These are phyloP conservation scores for Athetis lepigone DNA, from an alignment of 2,888 invertebrate species.

Conservation along the genomic window DNA sequence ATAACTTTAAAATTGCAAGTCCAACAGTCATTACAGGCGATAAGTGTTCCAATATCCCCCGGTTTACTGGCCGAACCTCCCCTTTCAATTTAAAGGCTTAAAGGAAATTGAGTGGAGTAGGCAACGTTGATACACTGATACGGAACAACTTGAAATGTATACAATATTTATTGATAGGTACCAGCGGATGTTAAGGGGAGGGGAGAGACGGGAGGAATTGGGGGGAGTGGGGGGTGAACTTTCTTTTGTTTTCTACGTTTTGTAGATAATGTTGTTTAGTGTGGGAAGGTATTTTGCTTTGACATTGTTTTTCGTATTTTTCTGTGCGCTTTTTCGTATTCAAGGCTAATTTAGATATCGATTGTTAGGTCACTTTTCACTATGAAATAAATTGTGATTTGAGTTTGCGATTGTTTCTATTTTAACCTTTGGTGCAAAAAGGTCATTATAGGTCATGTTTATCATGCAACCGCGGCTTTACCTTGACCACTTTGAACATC, in stretches of 20 bases:
- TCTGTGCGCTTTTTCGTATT: neutral
- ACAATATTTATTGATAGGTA: constrained; percentile 56
- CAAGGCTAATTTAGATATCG: too few relatives aligned
- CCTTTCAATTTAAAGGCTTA: constrained; percentile 62
- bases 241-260: constrained; percentile 14
- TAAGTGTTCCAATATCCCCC: constrained; percentile 55
- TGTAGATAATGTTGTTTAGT: constrained; percentile 29
- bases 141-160: constrained; percentile 48
- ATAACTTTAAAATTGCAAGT: constrained; percentile 44
- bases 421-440: too few relatives aligned
- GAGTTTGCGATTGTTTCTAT: too few relatives aligned
- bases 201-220: neutral
- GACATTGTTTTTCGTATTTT: neutral
- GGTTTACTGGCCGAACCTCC: constrained; percentile 32
- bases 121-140: constrained; percentile 45
- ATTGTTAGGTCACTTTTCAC: too few relatives aligned
- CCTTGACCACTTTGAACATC: too few relatives aligned
- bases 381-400: too few relatives aligned
- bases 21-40: constrained; percentile 34
- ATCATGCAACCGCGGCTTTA: too few relatives aligned
- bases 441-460: too few relatives aligned
- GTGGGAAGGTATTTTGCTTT: neutral
- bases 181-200: constrained; percentile 10
- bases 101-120: constrained; percentile 61
- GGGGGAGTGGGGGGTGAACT: constrained; percentile 8